phyloP scores from a whole-genome alignment of 2,797 vertebrate species.

The Lagorchestes hirsutus region DNA sequence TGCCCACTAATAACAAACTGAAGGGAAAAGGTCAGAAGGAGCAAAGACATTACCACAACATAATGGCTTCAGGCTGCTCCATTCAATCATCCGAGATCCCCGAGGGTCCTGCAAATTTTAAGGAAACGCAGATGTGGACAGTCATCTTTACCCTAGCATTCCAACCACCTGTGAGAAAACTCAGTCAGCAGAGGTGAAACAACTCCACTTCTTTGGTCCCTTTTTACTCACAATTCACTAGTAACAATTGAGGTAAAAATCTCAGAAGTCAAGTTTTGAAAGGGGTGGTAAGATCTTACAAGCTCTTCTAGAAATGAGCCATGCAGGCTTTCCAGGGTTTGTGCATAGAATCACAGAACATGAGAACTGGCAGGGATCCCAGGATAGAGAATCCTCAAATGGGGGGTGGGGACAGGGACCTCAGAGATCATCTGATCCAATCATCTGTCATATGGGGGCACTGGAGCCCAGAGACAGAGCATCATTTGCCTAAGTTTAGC shows the following conservation, averaged over 20 bases:
- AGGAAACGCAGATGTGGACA: not conserved
- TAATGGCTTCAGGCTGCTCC: conserved; percentile 89
- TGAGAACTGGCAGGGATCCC: not conserved
- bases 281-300: not conserved
- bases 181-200: not conserved
- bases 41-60: conserved; percentile 91
- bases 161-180: not conserved
- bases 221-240: not conserved
- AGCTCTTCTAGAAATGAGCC: not conserved
- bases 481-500: not conserved
- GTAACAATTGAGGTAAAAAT: not conserved
- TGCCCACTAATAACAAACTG: not conserved
- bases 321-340: not conserved
- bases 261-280: not conserved
- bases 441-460: not conserved
- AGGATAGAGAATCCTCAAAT: not conserved
- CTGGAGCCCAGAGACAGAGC: not conserved
- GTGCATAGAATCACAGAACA: not conserved
- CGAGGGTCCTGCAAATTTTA: conserved; percentile 90
- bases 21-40: too few relatives aligned
- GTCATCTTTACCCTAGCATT: not conserved
- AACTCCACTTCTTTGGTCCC: not conserved
- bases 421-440: not conserved
- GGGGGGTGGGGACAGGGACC: not conserved
- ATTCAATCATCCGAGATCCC: conserved; percentile 94